These are phyloP conservation scores for Scrobipalpa costella DNA, from an alignment of 2,888 invertebrate genomes.

Conservation along the genomic window DNA sequence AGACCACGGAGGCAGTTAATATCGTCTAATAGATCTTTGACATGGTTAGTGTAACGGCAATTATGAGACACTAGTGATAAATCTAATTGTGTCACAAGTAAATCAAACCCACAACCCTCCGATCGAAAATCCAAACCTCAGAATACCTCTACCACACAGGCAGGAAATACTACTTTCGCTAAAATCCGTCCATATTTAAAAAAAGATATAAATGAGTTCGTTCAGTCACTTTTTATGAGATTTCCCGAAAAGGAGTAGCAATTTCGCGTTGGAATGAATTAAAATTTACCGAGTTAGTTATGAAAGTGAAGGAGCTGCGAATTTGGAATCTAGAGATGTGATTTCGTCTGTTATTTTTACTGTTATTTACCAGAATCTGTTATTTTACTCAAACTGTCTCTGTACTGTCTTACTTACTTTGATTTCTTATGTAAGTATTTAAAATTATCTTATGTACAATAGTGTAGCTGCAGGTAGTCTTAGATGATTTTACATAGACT, in stretches of 20 bases:
- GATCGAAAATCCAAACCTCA: background rate
- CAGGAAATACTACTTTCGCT: background rate
- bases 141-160: too few species aligned
- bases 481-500: too few species aligned
- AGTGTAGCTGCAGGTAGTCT: too few species aligned
- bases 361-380: background rate
- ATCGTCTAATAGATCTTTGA: too few species aligned
- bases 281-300: slow-evolving; percentile 40
- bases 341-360: background rate
- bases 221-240: slow-evolving; percentile 14
- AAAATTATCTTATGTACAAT: too few species aligned
- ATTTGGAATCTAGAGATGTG: slow-evolving; percentile 18
- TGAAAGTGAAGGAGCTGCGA: slow-evolving; percentile 38
- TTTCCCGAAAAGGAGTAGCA: slow-evolving; percentile 29
- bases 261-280: slow-evolving; percentile 48
- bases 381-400: too few species aligned
- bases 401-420: too few species aligned
- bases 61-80: too few species aligned
- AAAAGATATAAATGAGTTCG: slow-evolving; percentile 15
- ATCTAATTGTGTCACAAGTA: background rate
- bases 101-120: too few species aligned
- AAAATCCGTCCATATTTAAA: background rate
- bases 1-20: too few species aligned
- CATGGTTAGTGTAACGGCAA: too few species aligned
- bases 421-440: too few species aligned